Percentiles rank a stretch among this genome's conserved stretches.
Conservation (phyloP, 2,113 vertebrate species). For the Cyanoderma ruficeps region DNA sequence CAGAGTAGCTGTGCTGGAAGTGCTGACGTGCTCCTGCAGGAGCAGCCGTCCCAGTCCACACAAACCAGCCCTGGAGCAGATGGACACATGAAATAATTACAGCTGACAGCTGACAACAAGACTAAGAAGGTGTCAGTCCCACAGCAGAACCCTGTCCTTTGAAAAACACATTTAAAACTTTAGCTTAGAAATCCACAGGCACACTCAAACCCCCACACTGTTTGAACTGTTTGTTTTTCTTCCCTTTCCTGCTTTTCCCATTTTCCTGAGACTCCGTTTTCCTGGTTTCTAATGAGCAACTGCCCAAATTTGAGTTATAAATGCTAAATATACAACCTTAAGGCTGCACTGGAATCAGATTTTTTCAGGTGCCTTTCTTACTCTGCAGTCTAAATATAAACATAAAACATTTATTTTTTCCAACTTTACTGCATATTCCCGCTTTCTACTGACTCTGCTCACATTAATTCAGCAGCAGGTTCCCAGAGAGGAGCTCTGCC, state of each 20-base stretch:
- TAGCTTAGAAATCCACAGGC: not conserved
- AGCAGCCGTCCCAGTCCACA: fast-evolving
- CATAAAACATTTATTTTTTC: not conserved
- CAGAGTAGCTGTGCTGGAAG: not conserved
- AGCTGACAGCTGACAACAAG: not conserved
- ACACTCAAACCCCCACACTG: not conserved
- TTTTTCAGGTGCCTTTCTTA: not conserved
- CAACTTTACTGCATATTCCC: not conserved
- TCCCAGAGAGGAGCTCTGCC: not conserved
- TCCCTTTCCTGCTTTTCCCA: not conserved
- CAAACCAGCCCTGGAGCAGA: not conserved
- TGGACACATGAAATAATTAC: not conserved
- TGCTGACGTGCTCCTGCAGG: not conserved
- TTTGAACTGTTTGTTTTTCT: not conserved
- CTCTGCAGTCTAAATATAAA: not conserved
- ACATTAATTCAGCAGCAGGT: conserved; percentile 4
- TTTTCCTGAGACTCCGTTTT: not conserved
- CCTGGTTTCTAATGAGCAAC: not conserved
- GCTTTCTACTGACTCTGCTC: not conserved
- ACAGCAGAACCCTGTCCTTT: not conserved
- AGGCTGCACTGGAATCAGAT: not conserved
- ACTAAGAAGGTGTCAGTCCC: not conserved
- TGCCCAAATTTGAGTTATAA: not conserved
- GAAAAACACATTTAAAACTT: not conserved
- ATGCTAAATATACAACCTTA: not conserved